Evolutionary conservation across 2,113 vertebrate genomes (phyloP).

Genomic region (Odontesthes bonariensis): DNA sequence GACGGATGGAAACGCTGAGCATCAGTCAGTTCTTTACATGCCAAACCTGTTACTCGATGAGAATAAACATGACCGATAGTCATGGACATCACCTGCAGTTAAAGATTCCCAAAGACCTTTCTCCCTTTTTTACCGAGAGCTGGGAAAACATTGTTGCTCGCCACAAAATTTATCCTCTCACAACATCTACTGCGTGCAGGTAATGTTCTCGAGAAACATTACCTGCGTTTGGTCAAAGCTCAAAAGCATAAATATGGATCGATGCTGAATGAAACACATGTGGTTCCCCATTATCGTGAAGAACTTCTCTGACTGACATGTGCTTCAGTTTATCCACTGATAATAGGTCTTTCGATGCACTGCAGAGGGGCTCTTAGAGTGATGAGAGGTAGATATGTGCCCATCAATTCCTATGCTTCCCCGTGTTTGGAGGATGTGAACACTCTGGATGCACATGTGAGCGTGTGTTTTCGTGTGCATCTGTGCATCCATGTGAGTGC

Average conservation of each 20-base stretch:
- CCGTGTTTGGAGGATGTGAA: slow-evolving; percentile 25
- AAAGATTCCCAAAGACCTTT: no score
- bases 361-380: slow-evolving; percentile 21
- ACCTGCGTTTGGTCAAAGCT: not conserved
- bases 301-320: slow-evolving; percentile 2
- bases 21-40: no score
- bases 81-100: no score
- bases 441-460: slow-evolving; percentile 42
- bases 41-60: no score
- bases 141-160: not conserved
- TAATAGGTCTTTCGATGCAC: not conserved
- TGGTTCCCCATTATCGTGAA: slow-evolving; percentile 12
- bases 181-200: not conserved
- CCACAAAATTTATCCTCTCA: not conserved
- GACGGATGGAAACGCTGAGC: no score
- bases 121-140: not conserved
- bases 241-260: not conserved
- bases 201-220: not conserved
- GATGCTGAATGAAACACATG: slow-evolving; percentile 12
- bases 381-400: slow-evolving; percentile 60
- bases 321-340: slow-evolving; percentile 22
- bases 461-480: slow-evolving; percentile 39
- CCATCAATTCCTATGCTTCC: slow-evolving; percentile 17
- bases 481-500: slow-evolving; percentile 42
- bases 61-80: no score